phyloP scores from a whole-genome alignment of 2,113 vertebrate genomes.

The Brachyhypopomus gauderio region DNA sequence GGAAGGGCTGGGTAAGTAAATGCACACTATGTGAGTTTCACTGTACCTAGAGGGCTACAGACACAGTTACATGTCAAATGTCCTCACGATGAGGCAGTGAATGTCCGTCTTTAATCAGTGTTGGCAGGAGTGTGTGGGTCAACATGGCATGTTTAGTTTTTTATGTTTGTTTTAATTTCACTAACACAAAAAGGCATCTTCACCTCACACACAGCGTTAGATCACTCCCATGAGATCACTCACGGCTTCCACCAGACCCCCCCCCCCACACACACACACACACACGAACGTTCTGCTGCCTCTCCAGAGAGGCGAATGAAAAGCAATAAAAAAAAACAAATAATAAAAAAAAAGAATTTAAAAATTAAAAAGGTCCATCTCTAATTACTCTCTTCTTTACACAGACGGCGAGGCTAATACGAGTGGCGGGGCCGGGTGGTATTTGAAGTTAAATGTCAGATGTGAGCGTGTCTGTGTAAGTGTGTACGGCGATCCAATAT shows the following conservation, averaged over 20 bases:
- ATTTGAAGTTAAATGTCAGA: constrained; percentile 57
- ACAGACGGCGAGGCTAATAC: constrained; percentile 45
- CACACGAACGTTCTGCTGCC: constrained; percentile 3
- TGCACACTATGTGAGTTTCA: too few species aligned
- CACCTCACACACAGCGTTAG: too few species aligned
- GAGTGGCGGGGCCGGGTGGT: constrained; percentile 20
- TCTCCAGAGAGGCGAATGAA: constrained; percentile 36
- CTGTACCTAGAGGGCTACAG: too few species aligned
- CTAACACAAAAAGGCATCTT: too few species aligned
- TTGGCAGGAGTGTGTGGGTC: too few species aligned
- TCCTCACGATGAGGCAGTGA: too few species aligned
- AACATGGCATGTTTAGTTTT: too few species aligned
- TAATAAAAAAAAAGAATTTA: constrained; percentile 45
- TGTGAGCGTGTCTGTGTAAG: constrained; percentile 21
- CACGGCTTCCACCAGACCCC: not conserved
- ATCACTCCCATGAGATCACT: not conserved
- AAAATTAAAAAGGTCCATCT: constrained; percentile 10
- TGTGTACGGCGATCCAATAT: constrained; percentile 36
- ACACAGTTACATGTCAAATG: too few species aligned
- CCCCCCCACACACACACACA: not conserved
- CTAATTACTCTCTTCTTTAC: constrained; percentile 53
- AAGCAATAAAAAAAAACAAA: constrained; percentile 44
- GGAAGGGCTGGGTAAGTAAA: too few species aligned
- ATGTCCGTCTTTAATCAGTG: too few species aligned
- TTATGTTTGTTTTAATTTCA: too few species aligned